Evolutionary conservation across 2,888 invertebrate genomes (phyloP).

Genomic region (Hemistola chrysoprasaria): DNA sequence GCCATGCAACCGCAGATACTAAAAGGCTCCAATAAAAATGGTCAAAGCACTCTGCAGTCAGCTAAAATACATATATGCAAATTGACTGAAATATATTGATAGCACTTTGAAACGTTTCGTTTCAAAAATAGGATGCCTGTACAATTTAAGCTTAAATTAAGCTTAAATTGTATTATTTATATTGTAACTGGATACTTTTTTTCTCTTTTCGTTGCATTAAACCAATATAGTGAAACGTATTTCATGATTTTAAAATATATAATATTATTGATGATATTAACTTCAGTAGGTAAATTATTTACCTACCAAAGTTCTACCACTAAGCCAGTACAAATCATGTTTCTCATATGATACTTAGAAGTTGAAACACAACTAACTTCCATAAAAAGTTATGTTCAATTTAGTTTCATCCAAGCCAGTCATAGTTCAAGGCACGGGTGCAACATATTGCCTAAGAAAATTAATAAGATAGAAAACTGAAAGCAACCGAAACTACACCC

Average conservation of each 20-base stretch:
- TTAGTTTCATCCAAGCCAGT: slow-evolving; percentile 62
- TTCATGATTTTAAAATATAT: too few species aligned
- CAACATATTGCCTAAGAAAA: slow-evolving; percentile 73
- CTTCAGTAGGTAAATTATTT: too few species aligned
- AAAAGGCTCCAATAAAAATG: slow-evolving; percentile 62
- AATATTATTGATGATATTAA: too few species aligned
- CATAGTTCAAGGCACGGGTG: slow-evolving; percentile 69
- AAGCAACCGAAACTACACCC: slow-evolving; percentile 28
- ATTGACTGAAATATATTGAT: slow-evolving; percentile 68
- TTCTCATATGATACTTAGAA: slow-evolving; percentile 48
- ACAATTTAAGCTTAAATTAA: slow-evolving; percentile 11
- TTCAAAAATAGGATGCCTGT: slow-evolving; percentile 45
- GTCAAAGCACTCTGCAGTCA: slow-evolving; percentile 56
- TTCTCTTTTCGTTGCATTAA: too few species aligned
- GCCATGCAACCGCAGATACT: slow-evolving; percentile 50
- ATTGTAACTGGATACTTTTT: too few species aligned
- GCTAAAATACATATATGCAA: slow-evolving; percentile 64
- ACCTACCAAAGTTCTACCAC: slow-evolving; percentile 1
- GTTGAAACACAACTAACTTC: slow-evolving; percentile 58
- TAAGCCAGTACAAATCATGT: slow-evolving; percentile 10
- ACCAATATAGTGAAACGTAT: too few species aligned
- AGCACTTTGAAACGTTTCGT: slow-evolving; percentile 61
- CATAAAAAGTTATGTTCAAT: slow-evolving; percentile 74
- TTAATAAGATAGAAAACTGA: slow-evolving; percentile 63
- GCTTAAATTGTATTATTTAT: too few species aligned